These are phyloP conservation scores for Lepus townsendii DNA, from an alignment of 2,797 vertebrate species.

Conservation along the genomic window DNA sequence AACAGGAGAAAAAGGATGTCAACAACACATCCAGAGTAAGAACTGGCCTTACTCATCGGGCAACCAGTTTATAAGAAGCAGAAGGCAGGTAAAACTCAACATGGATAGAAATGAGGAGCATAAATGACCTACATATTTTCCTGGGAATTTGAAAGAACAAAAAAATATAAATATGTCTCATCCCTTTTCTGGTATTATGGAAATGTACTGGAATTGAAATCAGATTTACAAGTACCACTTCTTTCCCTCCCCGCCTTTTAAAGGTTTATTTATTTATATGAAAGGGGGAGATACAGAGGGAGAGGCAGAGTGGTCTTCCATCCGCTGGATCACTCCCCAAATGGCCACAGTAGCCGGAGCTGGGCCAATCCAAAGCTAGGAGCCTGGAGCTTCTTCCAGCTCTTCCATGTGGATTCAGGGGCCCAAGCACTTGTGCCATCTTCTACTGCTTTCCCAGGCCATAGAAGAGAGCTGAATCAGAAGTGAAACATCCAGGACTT, in stretches of 20 bases:
- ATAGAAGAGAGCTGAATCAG: too few relatives aligned
- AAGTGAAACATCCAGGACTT: too few relatives aligned
- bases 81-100: background rate
- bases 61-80: background rate
- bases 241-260: background rate
- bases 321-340: too few relatives aligned
- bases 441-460: too few relatives aligned
- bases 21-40: background rate
- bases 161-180: background rate
- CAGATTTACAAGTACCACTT: constrained; percentile 4
- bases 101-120: background rate
- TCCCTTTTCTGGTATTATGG: background rate
- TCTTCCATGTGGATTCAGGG: too few relatives aligned
- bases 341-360: too few relatives aligned
- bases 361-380: too few relatives aligned
- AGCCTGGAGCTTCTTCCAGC: too few relatives aligned
- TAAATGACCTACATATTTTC: background rate
- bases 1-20: background rate
- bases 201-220: constrained; percentile 65
- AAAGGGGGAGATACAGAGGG: too few relatives aligned
- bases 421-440: too few relatives aligned
- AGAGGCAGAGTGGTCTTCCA: too few relatives aligned
- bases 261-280: too few relatives aligned
- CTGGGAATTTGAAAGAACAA: background rate
- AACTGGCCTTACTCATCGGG: background rate